Base-by-base conservation (phyloP, 2,888 invertebrate genomes). In the Hoplodrina blanda region DNA sequence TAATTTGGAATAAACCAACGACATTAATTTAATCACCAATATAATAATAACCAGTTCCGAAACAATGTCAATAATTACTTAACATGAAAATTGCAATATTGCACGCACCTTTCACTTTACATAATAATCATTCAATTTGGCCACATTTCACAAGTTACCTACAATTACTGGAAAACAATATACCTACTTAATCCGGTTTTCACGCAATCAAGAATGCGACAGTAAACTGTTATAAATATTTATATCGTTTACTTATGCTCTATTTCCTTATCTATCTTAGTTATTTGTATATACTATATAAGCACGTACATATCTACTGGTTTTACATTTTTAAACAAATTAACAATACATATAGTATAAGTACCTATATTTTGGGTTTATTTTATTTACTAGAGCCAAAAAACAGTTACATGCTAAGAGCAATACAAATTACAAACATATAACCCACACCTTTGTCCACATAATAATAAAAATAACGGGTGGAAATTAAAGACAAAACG, bases 71-170 rank as follows among this genome's bases (percentile, higher is more conserved):
- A 19, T 56, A 73, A 67, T 82, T 67, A 80, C 49, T 65, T 66
- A 65, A 73, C n/a, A 49, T 30, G 20, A 56, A 41, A 62, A 63
- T 72, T 71, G 33, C 59, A 53, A 69, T 67, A 69, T 54, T 52
- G 30, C 69, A 59, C 53, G 59, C 54, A 72, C 75, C 78, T 80
- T 83, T 85, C 78, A 76, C 83, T 67, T 83, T 70, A 76, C 57
- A 68, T 73, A 77, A 84, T 70, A 46, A 81, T 73, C 30, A 60
- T 62, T 68, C 41, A 68, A 50, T 60, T 72, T 54, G 72, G 49
- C 59, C 61, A 76, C 50, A 64, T 69, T 74, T 55, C 61, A 62
- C 56, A 61, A 67, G 41, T 13, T 25, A 49, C 20, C 41, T 6
- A 49, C 20, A 60, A 64, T 63, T 57, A 71, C 63, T 49, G 30